phyloP scores from a whole-genome alignment of 2,113 vertebrate species.

The Fregata magnificens region DNA sequence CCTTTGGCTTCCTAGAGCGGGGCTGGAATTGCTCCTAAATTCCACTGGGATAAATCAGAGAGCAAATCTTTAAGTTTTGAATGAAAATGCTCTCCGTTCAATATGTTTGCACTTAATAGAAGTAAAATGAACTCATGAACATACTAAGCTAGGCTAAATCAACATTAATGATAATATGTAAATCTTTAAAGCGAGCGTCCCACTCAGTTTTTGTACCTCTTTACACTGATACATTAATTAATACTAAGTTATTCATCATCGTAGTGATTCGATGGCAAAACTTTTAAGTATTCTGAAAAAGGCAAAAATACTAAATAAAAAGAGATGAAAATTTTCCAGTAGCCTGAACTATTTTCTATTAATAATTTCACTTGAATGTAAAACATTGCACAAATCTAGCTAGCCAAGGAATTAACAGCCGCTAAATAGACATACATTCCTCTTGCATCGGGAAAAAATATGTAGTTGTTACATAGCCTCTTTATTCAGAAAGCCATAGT shows the following conservation, averaged over 20 bases:
- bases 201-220: not conserved
- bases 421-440: not conserved
- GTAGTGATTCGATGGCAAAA: not conserved
- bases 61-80: not conserved
- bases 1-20: not conserved
- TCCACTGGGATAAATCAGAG: not conserved
- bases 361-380: slow-evolving; percentile 10
- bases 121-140: not conserved
- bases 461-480: not conserved
- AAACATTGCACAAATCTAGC: not conserved
- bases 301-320: not conserved
- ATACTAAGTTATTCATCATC: not conserved
- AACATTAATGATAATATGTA: not conserved
- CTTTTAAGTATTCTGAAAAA: not conserved
- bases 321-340: not conserved
- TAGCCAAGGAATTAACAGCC: slow-evolving; percentile 30
- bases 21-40: not conserved
- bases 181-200: not conserved
- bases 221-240: not conserved
- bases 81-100: not conserved
- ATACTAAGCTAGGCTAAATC: not conserved
- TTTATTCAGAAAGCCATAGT: slow-evolving; percentile 27
- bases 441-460: not conserved
- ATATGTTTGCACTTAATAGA: not conserved
- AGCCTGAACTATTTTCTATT: slow-evolving; percentile 4